Percentiles rank a stretch among this genome's conserved stretches.
Conservation (phyloP, 2,888 invertebrate genomes). For the Serripes groenlandicus region DNA sequence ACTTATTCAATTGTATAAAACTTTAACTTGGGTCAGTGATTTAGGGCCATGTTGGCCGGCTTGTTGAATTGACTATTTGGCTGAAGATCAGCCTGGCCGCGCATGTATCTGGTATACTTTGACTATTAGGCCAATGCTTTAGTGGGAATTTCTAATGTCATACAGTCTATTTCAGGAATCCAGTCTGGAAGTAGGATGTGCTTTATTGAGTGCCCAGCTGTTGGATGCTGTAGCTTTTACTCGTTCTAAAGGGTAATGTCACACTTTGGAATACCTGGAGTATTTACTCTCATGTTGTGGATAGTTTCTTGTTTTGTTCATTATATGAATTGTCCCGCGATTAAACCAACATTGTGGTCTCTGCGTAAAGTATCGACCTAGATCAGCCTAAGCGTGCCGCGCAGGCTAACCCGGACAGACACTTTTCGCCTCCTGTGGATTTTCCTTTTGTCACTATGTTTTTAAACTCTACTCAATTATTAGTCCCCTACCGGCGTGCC, state of each 20-base stretch:
- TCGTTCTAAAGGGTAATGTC: slow-evolving; percentile 63
- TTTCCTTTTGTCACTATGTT: no score
- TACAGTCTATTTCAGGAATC: slow-evolving; percentile 51
- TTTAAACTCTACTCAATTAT: no score
- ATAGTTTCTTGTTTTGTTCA: neutral
- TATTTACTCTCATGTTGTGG: neutral
- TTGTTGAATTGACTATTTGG: no score
- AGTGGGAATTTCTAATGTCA: neutral
- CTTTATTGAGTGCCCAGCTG: slow-evolving; percentile 70
- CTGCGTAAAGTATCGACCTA: neutral
- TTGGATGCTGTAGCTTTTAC: slow-evolving; percentile 68
- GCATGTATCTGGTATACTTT: no score
- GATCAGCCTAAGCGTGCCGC: neutral
- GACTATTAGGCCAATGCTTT: no score
- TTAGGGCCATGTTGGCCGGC: no score
- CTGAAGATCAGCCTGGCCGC: no score
- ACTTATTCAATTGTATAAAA: no score
- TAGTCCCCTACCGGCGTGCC: no score
- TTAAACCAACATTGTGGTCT: neutral
- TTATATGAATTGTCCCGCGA: neutral
- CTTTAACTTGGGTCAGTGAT: no score
- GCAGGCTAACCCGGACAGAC: no score
- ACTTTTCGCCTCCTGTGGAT: no score
- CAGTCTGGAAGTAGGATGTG: slow-evolving; percentile 68
- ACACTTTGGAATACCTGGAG: slow-evolving; percentile 1